These are phyloP conservation scores for Lepus europaeus DNA, from an alignment of 2,113 vertebrate genomes.

Conservation along the genomic window DNA sequence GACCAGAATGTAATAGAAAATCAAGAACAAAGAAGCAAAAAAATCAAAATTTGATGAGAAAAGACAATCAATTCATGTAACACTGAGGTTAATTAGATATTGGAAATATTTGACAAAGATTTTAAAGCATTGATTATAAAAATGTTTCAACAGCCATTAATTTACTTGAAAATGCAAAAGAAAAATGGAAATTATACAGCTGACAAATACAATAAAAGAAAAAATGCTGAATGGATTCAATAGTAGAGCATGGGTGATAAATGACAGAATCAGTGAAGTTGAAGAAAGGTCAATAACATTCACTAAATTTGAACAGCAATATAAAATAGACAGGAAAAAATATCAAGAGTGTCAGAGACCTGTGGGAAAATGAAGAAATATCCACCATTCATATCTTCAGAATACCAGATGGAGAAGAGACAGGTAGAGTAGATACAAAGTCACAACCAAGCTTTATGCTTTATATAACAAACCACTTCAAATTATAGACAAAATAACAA, in stretches of 20 bases:
- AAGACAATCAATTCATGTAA: neutral
- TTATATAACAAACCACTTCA: neutral
- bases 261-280: neutral
- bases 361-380: neutral
- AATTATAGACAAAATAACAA: neutral
- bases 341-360: neutral
- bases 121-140: neutral
- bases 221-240: neutral
- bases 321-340: neutral
- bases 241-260: neutral
- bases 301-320: neutral
- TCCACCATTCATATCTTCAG: neutral
- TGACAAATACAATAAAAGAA: neutral
- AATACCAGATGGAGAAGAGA: neutral
- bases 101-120: neutral
- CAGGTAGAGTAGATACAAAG: neutral
- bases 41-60: neutral
- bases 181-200: neutral
- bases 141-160: neutral
- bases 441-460: rapidly evolving
- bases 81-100: neutral
- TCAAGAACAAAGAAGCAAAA: neutral
- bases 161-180: neutral
- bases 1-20: neutral
- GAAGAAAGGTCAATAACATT: neutral